Evolutionary conservation across 2,888 invertebrate species (phyloP).

Genomic region (Drosophila paracracens): DNA sequence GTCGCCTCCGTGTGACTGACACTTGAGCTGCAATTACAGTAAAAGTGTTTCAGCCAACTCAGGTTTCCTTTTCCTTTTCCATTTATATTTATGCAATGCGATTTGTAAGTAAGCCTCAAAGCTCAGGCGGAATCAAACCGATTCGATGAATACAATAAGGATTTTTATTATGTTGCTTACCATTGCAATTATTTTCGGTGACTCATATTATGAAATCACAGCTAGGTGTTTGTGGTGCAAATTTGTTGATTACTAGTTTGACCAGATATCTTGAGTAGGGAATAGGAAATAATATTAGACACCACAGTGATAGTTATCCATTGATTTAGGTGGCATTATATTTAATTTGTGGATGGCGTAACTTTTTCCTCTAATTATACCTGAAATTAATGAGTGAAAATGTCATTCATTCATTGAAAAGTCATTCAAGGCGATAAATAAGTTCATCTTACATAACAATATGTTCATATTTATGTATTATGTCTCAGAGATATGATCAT

Average conservation of each 20-base stretch:
- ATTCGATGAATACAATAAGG: constrained; percentile 1
- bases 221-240: neutral
- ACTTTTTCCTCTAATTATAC: neutral
- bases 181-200: neutral
- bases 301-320: neutral
- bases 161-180: neutral
- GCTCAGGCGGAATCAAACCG: neutral
- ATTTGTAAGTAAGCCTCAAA: constrained; percentile 4
- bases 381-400: neutral
- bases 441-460: neutral
- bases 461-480: too few relatives aligned
- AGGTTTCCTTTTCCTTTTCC: neutral
- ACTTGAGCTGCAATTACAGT: constrained; percentile 56
- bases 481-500: too few relatives aligned
- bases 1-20: constrained; percentile 27
- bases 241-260: neutral
- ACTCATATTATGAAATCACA: neutral
- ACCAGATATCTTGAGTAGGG: neutral
- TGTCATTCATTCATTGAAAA: neutral
- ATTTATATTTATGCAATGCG: constrained; percentile 8
- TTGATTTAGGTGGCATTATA: neutral
- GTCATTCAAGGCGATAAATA: neutral
- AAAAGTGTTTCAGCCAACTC: constrained; percentile 39
- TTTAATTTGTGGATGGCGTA: neutral
- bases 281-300: neutral